phyloP scores from a whole-genome alignment of 37 sponge, comb jelly and placozoan genomes.

The Bolinopsis microptera region DNA sequence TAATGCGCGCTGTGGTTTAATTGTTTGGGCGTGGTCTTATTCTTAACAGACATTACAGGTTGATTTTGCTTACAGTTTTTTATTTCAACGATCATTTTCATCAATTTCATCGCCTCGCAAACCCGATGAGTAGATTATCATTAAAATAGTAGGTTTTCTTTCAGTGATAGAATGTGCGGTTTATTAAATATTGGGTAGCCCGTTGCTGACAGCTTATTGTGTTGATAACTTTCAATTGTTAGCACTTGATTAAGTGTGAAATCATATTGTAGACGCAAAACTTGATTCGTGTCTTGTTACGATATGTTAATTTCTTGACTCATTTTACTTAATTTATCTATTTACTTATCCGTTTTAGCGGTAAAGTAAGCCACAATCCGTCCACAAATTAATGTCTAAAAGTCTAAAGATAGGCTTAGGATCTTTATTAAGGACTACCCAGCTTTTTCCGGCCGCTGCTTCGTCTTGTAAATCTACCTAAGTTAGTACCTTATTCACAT shows the following conservation, averaged over 20 bases:
- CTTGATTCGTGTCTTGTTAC: no score
- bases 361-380: neutral
- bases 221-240: neutral
- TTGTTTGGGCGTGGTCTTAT: neutral
- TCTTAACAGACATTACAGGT: neutral
- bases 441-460: no score
- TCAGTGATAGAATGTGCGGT: neutral
- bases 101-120: neutral
- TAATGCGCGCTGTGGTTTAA: neutral
- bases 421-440: no score
- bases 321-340: neutral
- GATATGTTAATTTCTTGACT: neutral
- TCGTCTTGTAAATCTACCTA: no score
- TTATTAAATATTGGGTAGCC: neutral
- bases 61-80: neutral
- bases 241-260: neutral
- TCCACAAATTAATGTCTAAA: no score
- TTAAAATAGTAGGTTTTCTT: neutral
- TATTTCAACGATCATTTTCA: neutral
- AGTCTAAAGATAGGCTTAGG: no score
- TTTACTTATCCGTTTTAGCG: neutral
- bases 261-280: no score
- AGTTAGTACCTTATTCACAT: no score
- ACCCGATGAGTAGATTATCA: no score
- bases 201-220: neutral